Conservation (phyloP, 2,113 vertebrate genomes). For the Macquaria australasica region DNA sequence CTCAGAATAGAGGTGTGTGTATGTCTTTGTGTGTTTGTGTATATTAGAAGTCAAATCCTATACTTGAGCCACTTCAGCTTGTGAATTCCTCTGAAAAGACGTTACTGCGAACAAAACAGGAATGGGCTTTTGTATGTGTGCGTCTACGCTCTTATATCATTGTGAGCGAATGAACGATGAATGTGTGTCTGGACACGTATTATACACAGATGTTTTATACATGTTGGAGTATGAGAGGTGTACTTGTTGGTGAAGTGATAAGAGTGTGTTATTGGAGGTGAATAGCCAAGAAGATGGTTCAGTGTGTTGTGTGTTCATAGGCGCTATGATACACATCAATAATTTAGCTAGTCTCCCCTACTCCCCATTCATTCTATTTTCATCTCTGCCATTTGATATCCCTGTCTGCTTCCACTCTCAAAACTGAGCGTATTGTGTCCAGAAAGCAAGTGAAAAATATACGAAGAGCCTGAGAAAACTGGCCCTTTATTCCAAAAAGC, state of each 20-base stretch:
- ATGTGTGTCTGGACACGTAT: constrained; percentile 22
- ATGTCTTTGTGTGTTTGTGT: constrained; percentile 17
- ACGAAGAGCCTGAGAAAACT: constrained; percentile 63
- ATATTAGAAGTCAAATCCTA: constrained; percentile 35
- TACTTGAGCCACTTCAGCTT: constrained; percentile 41
- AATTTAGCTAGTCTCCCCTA: constrained; percentile 64
- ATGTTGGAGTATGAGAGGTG: constrained; percentile 37
- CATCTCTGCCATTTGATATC: constrained; percentile 80
- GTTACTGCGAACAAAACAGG: constrained; percentile 19
- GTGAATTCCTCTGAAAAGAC: constrained; percentile 11
- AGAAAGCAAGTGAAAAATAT: constrained; percentile 41
- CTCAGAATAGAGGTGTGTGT: constrained; percentile 48
- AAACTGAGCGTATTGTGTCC: constrained; percentile 59
- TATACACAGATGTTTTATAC: constrained; percentile 44
- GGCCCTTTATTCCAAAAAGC: constrained; percentile 54
- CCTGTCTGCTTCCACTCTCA: constrained; percentile 66
- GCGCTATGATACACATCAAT: constrained; percentile 79
- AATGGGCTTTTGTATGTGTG: constrained; percentile 18
- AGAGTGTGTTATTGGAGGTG: constrained; percentile 61
- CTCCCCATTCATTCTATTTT: constrained; percentile 78
- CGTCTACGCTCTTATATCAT: background rate
- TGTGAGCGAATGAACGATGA: constrained; percentile 15
- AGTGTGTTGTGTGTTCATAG: constrained; percentile 64
- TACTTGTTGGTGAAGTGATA: constrained; percentile 58
- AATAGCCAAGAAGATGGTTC: constrained; percentile 65